Conservation (phyloP, 2,888 invertebrate genomes). For the Drosophila tanythrix region DNA sequence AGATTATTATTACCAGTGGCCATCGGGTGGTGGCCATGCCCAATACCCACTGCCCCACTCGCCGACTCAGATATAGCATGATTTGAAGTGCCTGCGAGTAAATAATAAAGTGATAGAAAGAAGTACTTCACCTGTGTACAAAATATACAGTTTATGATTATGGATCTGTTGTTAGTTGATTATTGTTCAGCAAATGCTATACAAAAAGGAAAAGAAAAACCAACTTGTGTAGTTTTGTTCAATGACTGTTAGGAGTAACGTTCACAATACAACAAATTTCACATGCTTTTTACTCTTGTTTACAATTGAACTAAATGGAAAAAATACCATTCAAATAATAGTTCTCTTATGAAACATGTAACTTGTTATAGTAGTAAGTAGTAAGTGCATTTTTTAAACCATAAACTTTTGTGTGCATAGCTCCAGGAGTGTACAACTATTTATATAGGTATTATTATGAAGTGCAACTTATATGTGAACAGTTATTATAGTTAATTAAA, state of each 20-base stretch:
- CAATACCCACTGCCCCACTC: constrained; percentile 23
- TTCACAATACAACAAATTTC: not conserved
- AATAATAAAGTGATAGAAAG: constrained; percentile 48
- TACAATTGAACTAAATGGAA: not conserved
- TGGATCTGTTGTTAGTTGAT: not conserved
- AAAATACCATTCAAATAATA: not conserved
- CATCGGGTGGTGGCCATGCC: constrained; percentile 47
- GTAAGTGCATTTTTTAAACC: not conserved
- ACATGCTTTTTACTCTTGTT: not conserved
- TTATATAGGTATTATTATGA: not conserved
- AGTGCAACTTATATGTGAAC: not conserved
- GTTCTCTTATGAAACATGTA: not conserved
- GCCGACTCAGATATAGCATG: constrained; percentile 61
- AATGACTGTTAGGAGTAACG: not conserved
- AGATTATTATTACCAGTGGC: constrained; percentile 82
- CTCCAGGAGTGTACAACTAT: not conserved
- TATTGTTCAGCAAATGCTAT: not conserved
- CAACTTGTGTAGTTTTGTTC: not conserved
- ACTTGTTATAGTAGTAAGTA: not conserved
- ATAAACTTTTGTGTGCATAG: not conserved
- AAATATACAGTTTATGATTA: constrained; percentile 8
- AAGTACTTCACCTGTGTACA: constrained; percentile 7
- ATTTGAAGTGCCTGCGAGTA: constrained; percentile 71
- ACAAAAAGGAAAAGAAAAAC: too few species aligned
- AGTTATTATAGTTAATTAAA: not conserved